Conservation (phyloP, 1,140 invertebrate genomes). For the Sarcophaga bullata region DNA sequence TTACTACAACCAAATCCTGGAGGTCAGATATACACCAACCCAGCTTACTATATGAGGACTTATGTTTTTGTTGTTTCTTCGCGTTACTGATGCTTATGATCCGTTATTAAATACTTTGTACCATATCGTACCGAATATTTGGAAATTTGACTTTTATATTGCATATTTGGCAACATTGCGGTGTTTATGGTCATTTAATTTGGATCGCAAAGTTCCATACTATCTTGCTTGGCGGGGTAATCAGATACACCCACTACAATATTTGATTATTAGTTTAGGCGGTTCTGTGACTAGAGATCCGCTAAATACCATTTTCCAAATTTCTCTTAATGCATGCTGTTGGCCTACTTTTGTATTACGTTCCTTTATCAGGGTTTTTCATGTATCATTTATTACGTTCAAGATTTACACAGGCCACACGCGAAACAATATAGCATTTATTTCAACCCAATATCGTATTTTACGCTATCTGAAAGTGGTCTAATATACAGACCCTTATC, state of each 20-base stretch:
- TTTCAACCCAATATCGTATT: conserved; percentile 50
- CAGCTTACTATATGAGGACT: conserved; percentile 57
- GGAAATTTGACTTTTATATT: conserved; percentile 47
- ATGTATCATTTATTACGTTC: conserved; percentile 55
- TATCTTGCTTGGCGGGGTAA: conserved; percentile 25
- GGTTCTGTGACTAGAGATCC: conserved; percentile 35
- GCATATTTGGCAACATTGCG: conserved; percentile 42
- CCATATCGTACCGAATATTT: conserved; percentile 53
- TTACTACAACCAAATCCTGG: conserved; percentile 51
- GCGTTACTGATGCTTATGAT: conserved; percentile 55
- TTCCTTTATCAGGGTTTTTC: conserved; percentile 54
- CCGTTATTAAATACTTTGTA: conserved; percentile 57
- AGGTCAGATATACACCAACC: conserved; percentile 54
- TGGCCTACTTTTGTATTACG: conserved; percentile 53
- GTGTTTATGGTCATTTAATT: conserved; percentile 24
- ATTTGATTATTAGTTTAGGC: conserved; percentile 53
- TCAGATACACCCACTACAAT: conserved; percentile 50
- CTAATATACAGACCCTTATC: neutral
- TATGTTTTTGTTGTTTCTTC: conserved; percentile 57
- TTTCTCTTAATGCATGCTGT: conserved; percentile 52
- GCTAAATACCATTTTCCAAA: conserved; percentile 39
- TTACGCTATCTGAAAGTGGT: conserved; percentile 40
- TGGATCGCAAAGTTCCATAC: neutral
- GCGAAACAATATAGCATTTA: conserved; percentile 53
- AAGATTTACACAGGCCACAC: conserved; percentile 48